phyloP scores from a whole-genome alignment of 2,113 vertebrate genomes.

The Solenodon paradoxus region DNA sequence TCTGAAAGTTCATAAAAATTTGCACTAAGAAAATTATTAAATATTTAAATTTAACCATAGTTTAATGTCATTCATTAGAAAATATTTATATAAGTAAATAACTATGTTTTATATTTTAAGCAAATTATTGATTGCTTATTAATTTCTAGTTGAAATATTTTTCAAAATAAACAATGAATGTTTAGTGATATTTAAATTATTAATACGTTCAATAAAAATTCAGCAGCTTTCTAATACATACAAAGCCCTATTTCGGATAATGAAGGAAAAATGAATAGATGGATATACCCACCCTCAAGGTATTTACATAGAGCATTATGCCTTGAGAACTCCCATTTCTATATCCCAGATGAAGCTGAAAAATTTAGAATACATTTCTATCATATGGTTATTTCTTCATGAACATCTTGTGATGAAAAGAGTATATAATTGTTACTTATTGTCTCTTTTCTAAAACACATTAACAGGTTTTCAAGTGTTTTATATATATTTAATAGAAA shows the following conservation, averaged over 20 bases:
- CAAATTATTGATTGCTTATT: neutral
- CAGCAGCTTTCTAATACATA: neutral
- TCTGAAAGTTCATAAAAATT: neutral
- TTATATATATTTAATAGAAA: neutral
- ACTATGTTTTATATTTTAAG: neutral
- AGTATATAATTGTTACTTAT: neutral
- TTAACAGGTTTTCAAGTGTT: neutral
- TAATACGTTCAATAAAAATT: neutral
- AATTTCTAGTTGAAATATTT: neutral
- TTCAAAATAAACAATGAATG: neutral
- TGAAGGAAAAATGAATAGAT: neutral
- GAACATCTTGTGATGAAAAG: slow-evolving; percentile 23
- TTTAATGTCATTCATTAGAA: neutral
- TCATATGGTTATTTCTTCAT: neutral
- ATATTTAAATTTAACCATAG: slow-evolving; percentile 10
- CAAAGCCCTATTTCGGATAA: neutral
- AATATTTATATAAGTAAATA: neutral
- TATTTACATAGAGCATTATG: neutral
- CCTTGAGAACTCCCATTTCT: neutral
- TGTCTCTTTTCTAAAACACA: neutral
- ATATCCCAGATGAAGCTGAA: neutral
- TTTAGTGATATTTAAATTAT: neutral
- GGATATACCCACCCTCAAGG: neutral
- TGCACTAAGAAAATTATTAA: neutral
- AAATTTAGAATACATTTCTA: neutral